Evolutionary conservation across 2,797 vertebrate species (phyloP).

Genomic region (Luscinia megarhynchos): DNA sequence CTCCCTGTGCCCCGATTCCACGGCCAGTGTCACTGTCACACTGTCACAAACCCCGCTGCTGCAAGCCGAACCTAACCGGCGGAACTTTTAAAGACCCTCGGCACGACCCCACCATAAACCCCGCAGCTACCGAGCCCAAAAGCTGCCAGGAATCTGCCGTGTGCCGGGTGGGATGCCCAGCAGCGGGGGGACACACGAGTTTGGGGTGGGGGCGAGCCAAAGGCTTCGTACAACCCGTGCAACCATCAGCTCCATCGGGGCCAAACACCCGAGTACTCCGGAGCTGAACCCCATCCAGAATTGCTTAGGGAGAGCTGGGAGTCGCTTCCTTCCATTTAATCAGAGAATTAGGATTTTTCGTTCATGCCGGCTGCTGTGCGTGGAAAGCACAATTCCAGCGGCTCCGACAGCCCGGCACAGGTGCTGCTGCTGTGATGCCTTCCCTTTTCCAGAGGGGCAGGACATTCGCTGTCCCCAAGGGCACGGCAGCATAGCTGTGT

Average conservation of each 20-base stretch:
- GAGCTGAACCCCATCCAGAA: not conserved
- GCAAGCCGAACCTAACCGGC: accelerated
- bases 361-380: not conserved
- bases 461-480: not conserved
- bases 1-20: not conserved
- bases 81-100: not conserved
- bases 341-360: not conserved
- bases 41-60: accelerated
- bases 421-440: not conserved
- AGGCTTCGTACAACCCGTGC: accelerated
- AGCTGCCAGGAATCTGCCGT: not conserved
- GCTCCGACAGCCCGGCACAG: not conserved
- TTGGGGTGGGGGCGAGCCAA: not conserved
- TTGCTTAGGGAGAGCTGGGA: not conserved
- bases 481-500: accelerated
- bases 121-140: too few species aligned
- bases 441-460: not conserved
- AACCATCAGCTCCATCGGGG: not conserved
- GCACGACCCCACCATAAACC: accelerated
- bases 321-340: not conserved
- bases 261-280: accelerated
- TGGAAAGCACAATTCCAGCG: not conserved
- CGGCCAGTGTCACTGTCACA: accelerated
- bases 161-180: not conserved
- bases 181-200: accelerated